Percentiles rank a stretch among this genome's conserved stretches.
phyloP scores from a whole-genome alignment of 2,888 invertebrate species.

The Branchipolynoe longqiensis region DNA sequence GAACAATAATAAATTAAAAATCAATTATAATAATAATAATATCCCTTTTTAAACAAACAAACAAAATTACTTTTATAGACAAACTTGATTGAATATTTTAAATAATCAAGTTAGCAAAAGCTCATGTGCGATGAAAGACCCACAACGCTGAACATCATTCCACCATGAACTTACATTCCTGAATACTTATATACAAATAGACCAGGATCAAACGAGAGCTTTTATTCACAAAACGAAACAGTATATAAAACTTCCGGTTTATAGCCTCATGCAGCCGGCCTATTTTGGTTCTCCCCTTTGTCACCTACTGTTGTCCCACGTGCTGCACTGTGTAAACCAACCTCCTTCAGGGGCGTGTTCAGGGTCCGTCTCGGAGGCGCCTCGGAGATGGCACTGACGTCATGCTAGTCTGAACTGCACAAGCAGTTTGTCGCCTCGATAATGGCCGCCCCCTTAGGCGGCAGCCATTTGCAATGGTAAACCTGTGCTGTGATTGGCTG shows the following conservation, averaged over 20 bases:
- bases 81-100: background rate
- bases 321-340: slow-evolving; percentile 39
- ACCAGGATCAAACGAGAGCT: background rate
- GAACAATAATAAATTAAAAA: too few relatives aligned
- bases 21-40: background rate
- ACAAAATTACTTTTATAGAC: background rate
- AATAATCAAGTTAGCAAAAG: too few relatives aligned
- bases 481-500: too few relatives aligned
- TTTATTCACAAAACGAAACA: slow-evolving; percentile 33
- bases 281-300: slow-evolving; percentile 16
- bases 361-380: too few relatives aligned
- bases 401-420: too few relatives aligned
- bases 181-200: too few relatives aligned
- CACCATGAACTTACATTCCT: background rate
- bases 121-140: background rate
- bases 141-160: background rate
- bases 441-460: too few relatives aligned
- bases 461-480: background rate
- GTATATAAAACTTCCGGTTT: background rate
- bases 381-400: too few relatives aligned
- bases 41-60: background rate
- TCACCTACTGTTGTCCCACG: slow-evolving; percentile 15
- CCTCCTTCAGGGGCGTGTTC: too few relatives aligned
- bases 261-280: background rate
- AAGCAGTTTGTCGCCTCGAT: too few relatives aligned